Evolutionary conservation across 92 coral and sea anemone species (phyloP), one percentile per base, ranked within the genome.

Genomic region (Porites cylindrica): DNA sequence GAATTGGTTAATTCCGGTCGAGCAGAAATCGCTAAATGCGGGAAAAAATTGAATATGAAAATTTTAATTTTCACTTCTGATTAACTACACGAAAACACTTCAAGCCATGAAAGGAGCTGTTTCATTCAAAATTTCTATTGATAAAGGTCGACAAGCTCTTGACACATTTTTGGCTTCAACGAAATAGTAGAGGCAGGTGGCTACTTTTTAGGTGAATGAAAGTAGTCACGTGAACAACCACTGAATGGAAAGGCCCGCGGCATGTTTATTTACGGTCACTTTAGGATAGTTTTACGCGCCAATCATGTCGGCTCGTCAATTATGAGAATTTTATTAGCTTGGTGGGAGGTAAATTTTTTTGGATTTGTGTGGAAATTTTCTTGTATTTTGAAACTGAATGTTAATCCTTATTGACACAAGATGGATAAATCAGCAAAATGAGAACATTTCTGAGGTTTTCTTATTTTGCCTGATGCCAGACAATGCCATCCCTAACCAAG

Each of bases 201-300:
- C 65, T 74, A 38, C 50, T 38, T 76, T 73, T 26, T 83, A 51
- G 74, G 87, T 83, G 87, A 83, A 83, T 83, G 87, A 51, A 63
- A 62, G 73, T 51, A 21, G 74, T 73, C 87, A 83, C 87, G 87
- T 83, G 87, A 74, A 10, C 80, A 21, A 83, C 87, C 87, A 72
- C 87, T 83, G 72, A 83, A 74, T 72, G 87, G 72, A 63, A 52
- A 72, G 65, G 87, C 79, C 80, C 64, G 74, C 73, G 64, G 87
- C 73, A 75, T 73, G 87, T 83, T 83, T 83, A 62, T 83, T 83
- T 83, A 64, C 74, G 50, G 53, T 20, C 72, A 74, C 74, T 83
- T 60, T 73, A 17, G 47, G 80, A 61, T 51, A 17, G 73, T 52
- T 20, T 51, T 17, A 51, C 50, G 43, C 81, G 64, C 87, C 87